Conservation (phyloP, 1,140 invertebrate genomes). For the Anthonomus grandis region DNA sequence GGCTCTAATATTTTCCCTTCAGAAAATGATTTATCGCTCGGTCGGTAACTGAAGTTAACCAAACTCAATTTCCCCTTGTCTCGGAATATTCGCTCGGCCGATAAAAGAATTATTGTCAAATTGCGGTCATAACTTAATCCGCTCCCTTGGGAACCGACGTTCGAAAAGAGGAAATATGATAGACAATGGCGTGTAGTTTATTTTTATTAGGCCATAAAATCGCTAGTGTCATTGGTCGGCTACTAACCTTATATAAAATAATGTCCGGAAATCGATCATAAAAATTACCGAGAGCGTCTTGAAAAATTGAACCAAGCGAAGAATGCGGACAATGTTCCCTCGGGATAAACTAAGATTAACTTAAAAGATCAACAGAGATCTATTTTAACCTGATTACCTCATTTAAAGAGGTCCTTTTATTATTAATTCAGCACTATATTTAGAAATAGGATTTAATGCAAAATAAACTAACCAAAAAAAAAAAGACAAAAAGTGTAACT, state of each 20-base stretch:
- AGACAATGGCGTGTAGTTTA: neutral
- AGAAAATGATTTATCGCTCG: too few relatives aligned
- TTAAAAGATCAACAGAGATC: neutral
- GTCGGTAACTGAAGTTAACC: too few relatives aligned
- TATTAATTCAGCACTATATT: too few relatives aligned
- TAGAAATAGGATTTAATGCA: too few relatives aligned
- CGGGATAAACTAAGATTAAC: neutral
- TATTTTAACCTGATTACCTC: neutral
- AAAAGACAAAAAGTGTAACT: too few relatives aligned
- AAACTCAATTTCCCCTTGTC: too few relatives aligned
- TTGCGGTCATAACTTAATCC: slow-evolving; percentile 7
- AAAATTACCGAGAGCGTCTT: neutral
- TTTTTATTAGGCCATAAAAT: neutral
- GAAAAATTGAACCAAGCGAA: neutral
- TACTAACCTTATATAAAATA: neutral
- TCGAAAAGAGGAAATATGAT: slow-evolving; percentile 4
- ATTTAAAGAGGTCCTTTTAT: neutral
- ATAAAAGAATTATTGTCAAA: slow-evolving; percentile 8
- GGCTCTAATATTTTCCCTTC: too few relatives aligned
- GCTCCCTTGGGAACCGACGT: neutral
- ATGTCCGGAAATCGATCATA: too few relatives aligned
- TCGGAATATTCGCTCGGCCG: too few relatives aligned
- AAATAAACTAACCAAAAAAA: too few relatives aligned
- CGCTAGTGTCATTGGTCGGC: neutral
- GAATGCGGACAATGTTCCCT: neutral